Percentiles rank a stretch among this genome's conserved stretches.
phyloP scores from a whole-genome alignment of 2,888 invertebrate species.

The Ryuthela nishihirai region DNA sequence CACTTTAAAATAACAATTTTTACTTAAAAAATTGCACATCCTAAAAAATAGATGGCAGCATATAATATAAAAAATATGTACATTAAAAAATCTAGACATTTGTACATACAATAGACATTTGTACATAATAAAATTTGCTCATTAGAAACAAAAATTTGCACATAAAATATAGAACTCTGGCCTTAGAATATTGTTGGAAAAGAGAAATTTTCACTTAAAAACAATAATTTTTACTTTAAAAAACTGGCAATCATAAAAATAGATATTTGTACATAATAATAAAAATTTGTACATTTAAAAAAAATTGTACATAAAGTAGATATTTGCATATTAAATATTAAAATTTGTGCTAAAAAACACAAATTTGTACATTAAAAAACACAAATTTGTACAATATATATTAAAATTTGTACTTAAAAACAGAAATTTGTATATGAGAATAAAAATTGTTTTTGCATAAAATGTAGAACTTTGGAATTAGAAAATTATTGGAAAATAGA shows the following conservation, averaged over 20 bases:
- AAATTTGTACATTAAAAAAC: neutral
- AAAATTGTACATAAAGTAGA: too few relatives aligned
- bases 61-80: too few relatives aligned
- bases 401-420: neutral
- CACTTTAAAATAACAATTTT: neutral
- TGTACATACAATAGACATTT: neutral
- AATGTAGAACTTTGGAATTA: too few relatives aligned
- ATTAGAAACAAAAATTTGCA: neutral
- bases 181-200: neutral
- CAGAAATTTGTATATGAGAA: too few relatives aligned
- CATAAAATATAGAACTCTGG: neutral
- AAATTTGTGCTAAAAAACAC: neutral
- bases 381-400: neutral
- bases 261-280: too few relatives aligned
- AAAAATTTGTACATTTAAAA: too few relatives aligned
- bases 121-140: neutral
- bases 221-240: neutral
- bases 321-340: neutral
- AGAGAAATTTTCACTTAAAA: neutral
- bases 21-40: neutral
- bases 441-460: too few relatives aligned
- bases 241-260: neutral
- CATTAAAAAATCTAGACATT: too few relatives aligned
- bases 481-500: neutral
- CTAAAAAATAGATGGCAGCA: neutral